A percentile compares a stretch with the other conserved stretches of the same genome.
Evolutionary conservation across 2,113 vertebrate genomes (phyloP).

Genomic region (Archilochus colubris): DNA sequence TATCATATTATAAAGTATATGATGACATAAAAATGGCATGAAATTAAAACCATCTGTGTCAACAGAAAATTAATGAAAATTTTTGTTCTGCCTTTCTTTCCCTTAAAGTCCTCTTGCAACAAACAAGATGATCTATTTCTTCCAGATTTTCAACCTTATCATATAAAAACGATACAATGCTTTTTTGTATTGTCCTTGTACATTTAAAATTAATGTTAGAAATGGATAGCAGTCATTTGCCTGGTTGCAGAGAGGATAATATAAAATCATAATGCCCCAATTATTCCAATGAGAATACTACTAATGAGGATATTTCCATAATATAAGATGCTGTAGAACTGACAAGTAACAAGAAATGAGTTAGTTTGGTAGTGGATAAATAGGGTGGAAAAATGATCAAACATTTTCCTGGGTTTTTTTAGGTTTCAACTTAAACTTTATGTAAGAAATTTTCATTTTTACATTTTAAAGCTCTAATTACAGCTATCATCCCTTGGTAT

Average conservation of each 20-base stretch:
- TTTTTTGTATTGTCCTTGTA: neutral
- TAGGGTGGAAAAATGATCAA: neutral
- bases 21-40: neutral
- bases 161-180: neutral
- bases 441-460: constrained; percentile 11
- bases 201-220: constrained; percentile 10
- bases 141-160: neutral
- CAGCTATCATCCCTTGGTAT: constrained; percentile 14
- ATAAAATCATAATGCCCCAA: neutral
- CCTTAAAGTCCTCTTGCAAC: neutral
- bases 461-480: constrained; percentile 54
- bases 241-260: neutral
- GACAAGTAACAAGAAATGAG: neutral
- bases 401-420: neutral
- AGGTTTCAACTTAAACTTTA: constrained; percentile 13
- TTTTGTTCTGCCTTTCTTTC: neutral
- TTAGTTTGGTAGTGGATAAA: neutral
- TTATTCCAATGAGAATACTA: neutral
- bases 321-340: neutral
- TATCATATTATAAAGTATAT: neutral
- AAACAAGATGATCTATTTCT: neutral
- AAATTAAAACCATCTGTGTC: neutral
- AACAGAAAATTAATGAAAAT: neutral
- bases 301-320: constrained; percentile 5
- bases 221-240: constrained; percentile 4